Percentiles rank a stretch among this genome's conserved stretches.
phyloP scores from a whole-genome alignment of 2,113 vertebrate species.

The Halichoerus grypus region DNA sequence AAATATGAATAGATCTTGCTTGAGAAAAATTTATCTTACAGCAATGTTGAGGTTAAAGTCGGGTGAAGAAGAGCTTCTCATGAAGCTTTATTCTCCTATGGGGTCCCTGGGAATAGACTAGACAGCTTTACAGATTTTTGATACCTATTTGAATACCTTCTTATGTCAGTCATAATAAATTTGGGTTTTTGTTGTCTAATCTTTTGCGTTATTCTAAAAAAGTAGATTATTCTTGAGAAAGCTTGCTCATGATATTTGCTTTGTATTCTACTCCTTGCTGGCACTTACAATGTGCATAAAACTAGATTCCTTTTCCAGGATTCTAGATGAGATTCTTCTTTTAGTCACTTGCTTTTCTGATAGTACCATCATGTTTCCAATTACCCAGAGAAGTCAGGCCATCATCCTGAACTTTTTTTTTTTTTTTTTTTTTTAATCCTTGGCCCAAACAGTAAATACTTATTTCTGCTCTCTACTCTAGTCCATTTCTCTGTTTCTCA shows the following conservation, averaged over 20 bases:
- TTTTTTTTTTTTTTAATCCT: background rate
- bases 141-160: background rate
- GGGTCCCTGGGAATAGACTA: background rate
- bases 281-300: background rate
- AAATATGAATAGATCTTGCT: slow-evolving; percentile 26
- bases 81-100: background rate
- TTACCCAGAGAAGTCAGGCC: background rate
- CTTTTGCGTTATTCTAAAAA: background rate
- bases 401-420: no score
- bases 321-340: background rate
- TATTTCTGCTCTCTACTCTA: background rate
- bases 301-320: background rate
- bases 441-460: background rate
- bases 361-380: background rate
- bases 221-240: background rate
- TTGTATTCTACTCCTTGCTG: background rate
- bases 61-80: background rate
- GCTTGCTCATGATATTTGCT: background rate
- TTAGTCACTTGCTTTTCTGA: background rate
- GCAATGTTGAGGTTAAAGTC: background rate
- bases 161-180: slow-evolving; percentile 25
- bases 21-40: slow-evolving; percentile 8
- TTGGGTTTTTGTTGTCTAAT: background rate
- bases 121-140: background rate
- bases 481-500: background rate